These are phyloP conservation scores for Cephus rjabovi DNA, from an alignment of 2,888 invertebrate genomes.

Conservation along the genomic window DNA sequence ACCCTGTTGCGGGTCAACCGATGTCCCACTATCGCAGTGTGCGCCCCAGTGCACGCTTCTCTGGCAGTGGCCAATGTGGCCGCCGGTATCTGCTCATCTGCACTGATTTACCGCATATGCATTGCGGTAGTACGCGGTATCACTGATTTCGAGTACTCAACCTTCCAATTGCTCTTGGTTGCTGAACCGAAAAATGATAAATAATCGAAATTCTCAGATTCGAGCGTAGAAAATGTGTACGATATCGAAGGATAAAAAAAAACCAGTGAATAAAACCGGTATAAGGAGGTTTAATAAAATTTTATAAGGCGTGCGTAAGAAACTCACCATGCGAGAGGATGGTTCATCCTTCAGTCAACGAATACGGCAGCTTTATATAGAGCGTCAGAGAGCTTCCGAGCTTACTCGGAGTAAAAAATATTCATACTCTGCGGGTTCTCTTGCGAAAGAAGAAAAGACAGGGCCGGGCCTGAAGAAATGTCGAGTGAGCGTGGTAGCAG, in stretches of 20 bases:
- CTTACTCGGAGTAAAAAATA: conserved; percentile 14
- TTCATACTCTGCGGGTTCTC: conserved; percentile 16
- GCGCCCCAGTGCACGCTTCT: conserved; percentile 35
- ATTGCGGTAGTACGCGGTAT: conserved; percentile 33
- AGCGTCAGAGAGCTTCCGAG: conserved; percentile 8
- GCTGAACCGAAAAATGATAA: background rate
- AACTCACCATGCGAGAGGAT: background rate
- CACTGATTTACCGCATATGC: conserved; percentile 54
- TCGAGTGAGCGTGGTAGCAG: conserved; percentile 16
- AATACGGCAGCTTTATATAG: background rate
- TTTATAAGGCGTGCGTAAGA: background rate
- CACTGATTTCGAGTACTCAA: conserved; percentile 18
- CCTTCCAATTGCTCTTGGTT: conserved; percentile 13
- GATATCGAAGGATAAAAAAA: background rate
- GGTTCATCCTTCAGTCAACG: background rate
- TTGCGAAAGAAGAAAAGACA: conserved; percentile 15
- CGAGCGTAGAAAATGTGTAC: background rate
- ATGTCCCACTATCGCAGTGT: conserved; percentile 17
- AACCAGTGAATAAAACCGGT: background rate
- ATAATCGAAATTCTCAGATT: background rate
- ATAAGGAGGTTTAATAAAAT: background rate
- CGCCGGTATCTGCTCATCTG: conserved; percentile 44
- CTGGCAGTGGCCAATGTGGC: conserved; percentile 38
- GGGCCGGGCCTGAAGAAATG: conserved; percentile 7
- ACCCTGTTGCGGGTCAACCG: conserved; percentile 20